These are phyloP conservation scores for Lepidocolaptes lacrymiger DNA, from an alignment of 2,797 vertebrate species.

Conservation along the genomic window DNA sequence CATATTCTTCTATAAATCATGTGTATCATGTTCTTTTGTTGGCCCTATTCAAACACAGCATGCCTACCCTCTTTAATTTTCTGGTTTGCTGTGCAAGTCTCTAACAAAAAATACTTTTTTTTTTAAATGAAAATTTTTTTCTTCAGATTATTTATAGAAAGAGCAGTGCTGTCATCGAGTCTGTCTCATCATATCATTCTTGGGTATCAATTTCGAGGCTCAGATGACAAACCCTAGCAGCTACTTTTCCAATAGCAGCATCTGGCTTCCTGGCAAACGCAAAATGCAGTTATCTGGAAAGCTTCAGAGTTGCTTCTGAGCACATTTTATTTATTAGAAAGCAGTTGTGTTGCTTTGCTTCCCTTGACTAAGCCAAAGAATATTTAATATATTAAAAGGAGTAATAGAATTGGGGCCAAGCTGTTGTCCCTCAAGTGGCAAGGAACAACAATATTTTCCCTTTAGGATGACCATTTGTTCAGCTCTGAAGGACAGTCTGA, in stretches of 20 bases:
- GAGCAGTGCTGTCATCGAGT: conserved; percentile 46
- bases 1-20: conserved; percentile 39
- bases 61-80: conserved; percentile 55
- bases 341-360: conserved; percentile 56
- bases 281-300: conserved; percentile 50
- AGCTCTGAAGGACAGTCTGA: conserved; percentile 1
- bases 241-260: conserved; percentile 79
- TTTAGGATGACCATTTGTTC: not conserved
- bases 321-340: conserved; percentile 72
- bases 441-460: not conserved
- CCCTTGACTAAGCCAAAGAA: conserved; percentile 59
- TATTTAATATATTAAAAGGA: conserved; percentile 67
- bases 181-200: conserved; percentile 69
- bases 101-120: not conserved
- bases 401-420: conserved; percentile 24
- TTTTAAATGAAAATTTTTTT: conserved; percentile 5
- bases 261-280: conserved; percentile 75
- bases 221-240: conserved; percentile 76
- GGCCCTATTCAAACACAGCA: conserved; percentile 46
- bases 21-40: not conserved
- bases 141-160: conserved; percentile 73
- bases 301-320: conserved; percentile 51
- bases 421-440: conserved; percentile 5
- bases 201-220: conserved; percentile 71
- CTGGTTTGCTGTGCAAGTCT: conserved; percentile 58